A percentile compares a stretch with the other conserved stretches of the same genome.
These are phyloP conservation scores for Arvicanthis niloticus DNA, from an alignment of 2,113 vertebrate species.

Conservation along the genomic window DNA sequence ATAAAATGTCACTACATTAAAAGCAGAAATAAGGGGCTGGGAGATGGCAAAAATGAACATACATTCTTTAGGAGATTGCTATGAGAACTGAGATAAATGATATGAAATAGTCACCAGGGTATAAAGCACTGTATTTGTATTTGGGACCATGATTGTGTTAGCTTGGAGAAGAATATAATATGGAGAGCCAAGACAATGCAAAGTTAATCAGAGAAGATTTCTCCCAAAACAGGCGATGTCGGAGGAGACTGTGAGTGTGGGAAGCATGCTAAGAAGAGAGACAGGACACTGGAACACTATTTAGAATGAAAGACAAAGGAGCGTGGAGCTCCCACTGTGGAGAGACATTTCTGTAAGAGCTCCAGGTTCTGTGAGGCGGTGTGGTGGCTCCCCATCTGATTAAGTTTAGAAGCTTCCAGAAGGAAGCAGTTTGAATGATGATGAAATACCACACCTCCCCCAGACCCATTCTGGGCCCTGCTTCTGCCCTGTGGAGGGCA, in stretches of 20 bases:
- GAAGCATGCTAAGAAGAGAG: neutral
- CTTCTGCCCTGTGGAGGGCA: neutral
- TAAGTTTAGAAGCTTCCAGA: neutral
- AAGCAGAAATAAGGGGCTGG: neutral
- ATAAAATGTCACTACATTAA: slow-evolving; percentile 2
- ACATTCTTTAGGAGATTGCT: neutral
- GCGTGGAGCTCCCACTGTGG: neutral
- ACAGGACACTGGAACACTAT: neutral
- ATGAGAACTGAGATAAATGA: neutral
- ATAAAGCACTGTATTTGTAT: neutral
- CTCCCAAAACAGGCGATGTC: neutral
- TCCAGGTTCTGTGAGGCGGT: neutral
- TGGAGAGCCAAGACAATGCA: neutral
- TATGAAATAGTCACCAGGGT: neutral
- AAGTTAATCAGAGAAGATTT: neutral
- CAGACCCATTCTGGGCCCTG: neutral
- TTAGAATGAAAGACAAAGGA: neutral
- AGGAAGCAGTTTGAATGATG: neutral
- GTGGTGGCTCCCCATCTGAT: neutral
- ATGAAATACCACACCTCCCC: neutral
- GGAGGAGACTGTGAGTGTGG: neutral
- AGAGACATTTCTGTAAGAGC: neutral
- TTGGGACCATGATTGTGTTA: neutral
- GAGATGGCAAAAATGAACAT: neutral
- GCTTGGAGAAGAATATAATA: neutral